Evolutionary conservation across 2,888 invertebrate genomes (phyloP).

Genomic region (Flabesymbios commensalis): DNA sequence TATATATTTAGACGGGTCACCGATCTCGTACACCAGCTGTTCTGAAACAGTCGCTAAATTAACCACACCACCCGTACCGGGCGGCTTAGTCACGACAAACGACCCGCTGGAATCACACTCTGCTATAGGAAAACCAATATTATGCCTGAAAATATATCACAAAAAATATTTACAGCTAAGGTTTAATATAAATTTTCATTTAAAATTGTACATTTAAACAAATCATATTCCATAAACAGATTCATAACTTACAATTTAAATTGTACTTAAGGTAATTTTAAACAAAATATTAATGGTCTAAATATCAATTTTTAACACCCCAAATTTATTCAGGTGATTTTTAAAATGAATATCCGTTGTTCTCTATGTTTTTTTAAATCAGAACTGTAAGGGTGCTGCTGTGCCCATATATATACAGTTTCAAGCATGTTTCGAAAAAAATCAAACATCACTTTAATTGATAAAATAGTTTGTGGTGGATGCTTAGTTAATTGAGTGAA

Average conservation of each 20-base stretch:
- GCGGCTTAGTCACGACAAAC: constrained; percentile 63
- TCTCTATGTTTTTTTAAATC: too few species aligned
- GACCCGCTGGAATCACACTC: constrained; percentile 60
- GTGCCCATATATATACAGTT: too few species aligned
- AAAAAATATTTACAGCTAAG: background rate
- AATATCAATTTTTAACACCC: too few species aligned
- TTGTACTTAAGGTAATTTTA: too few species aligned
- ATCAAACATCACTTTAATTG: too few species aligned
- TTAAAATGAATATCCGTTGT: too few species aligned
- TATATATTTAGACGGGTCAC: constrained; percentile 62
- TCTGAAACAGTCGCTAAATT: constrained; percentile 62
- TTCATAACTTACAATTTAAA: background rate
- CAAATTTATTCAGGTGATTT: too few species aligned
- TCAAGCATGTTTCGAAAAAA: too few species aligned
- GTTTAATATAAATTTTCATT: too few species aligned
- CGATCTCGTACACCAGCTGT: constrained; percentile 65
- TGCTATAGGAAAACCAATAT: constrained; percentile 64
- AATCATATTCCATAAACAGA: background rate
- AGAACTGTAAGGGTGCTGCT: too few species aligned
- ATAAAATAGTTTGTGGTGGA: too few species aligned
- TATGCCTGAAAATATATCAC: constrained; percentile 48
- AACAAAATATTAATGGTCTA: background rate
- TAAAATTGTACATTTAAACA: background rate
- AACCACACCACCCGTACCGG: constrained; percentile 63
- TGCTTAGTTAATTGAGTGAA: too few species aligned